Conservation (phyloP, 2,888 invertebrate species). For the Melanostoma mellinum region DNA sequence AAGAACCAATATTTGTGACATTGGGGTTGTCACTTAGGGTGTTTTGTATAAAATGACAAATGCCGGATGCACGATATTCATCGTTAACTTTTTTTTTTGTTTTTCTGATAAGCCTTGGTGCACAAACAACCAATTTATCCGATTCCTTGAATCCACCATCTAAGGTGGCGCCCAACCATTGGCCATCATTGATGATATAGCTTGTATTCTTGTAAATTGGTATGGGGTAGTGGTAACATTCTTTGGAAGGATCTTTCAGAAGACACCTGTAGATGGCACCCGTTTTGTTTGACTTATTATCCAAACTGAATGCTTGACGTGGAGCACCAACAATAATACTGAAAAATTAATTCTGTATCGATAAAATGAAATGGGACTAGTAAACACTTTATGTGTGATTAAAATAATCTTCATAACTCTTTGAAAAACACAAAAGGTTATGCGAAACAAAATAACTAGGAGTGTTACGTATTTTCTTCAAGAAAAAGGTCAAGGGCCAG, state of each 20-base stretch:
- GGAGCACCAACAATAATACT: conserved; percentile 82
- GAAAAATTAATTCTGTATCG: conserved; percentile 12
- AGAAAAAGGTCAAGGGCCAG: no score
- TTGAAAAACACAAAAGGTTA: no score
- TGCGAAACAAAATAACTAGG: no score
- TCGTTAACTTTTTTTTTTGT: conserved; percentile 16
- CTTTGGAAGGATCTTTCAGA: conserved; percentile 56
- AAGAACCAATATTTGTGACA: no score
- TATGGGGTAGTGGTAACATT: conserved; percentile 12
- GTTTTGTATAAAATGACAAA: neutral
- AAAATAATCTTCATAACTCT: no score
- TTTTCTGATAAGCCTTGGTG: conserved; percentile 71
- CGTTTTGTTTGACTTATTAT: conserved; percentile 78
- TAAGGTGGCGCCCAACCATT: conserved; percentile 81
- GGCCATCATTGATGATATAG: conserved; percentile 77
- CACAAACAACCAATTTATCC: conserved; percentile 77
- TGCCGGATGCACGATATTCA: neutral
- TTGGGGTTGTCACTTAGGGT: neutral
- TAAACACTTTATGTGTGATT: no score
- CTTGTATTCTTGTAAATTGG: conserved; percentile 42
- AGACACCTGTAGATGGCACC: conserved; percentile 82
- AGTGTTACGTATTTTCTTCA: no score
- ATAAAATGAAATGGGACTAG: no score
- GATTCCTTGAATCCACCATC: conserved; percentile 77
- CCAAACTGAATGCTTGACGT: conserved; percentile 79